phyloP scores from a whole-genome alignment of 2,888 invertebrate species.

The Polietes domitor region DNA sequence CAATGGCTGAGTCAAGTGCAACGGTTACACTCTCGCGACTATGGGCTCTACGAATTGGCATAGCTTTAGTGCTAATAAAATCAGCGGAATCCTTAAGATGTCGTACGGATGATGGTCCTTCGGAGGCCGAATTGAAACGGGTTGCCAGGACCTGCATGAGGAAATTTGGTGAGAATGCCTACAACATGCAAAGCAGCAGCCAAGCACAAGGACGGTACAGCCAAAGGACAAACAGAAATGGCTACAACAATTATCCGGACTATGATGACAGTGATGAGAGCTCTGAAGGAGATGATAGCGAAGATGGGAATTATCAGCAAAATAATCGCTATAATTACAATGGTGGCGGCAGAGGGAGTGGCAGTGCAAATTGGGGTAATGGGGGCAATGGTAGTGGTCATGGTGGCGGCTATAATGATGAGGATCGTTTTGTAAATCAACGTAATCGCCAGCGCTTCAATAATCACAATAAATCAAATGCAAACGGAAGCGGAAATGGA shows the following conservation, averaged over 20 bases:
- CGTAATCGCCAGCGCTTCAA: conserved; percentile 67
- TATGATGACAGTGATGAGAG: conserved; percentile 52
- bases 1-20: not conserved
- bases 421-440: conserved; percentile 61
- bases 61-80: not conserved
- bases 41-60: conserved; percentile 3
- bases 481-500: conserved; percentile 26
- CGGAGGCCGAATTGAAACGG: conserved; percentile 83
- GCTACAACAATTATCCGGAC: conserved; percentile 41
- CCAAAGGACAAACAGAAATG: conserved; percentile 53
- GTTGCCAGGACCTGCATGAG: conserved; percentile 83
- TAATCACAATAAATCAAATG: conserved; percentile 39
- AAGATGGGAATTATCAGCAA: conserved; percentile 68
- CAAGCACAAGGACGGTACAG: conserved; percentile 41
- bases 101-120: conserved; percentile 83
- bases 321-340: conserved; percentile 49
- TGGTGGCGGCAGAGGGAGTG: conserved; percentile 15
- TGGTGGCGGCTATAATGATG: conserved; percentile 58
- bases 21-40: not conserved
- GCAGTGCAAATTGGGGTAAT: not conserved
- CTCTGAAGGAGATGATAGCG: conserved; percentile 60
- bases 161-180: conserved; percentile 73
- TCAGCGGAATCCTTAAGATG: conserved; percentile 81
- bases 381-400: conserved; percentile 25
- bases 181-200: conserved; percentile 32